Percentiles rank a stretch among this genome's conserved stretches.
phyloP scores from a whole-genome alignment of 2,797 vertebrate genomes.

The Thamnophis elegans region DNA sequence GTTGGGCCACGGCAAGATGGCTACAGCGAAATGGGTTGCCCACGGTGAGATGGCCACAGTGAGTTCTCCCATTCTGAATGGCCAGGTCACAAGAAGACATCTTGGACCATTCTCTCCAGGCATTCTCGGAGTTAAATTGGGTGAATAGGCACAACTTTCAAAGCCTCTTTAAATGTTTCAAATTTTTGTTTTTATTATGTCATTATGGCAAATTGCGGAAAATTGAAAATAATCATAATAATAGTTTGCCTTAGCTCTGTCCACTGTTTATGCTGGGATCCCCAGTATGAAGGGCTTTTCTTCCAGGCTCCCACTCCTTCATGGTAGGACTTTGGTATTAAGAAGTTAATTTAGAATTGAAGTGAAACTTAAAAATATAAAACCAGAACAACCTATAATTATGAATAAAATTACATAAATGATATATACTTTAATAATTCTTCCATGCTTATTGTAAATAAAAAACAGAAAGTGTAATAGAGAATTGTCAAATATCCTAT shows the following conservation, averaged over 20 bases:
- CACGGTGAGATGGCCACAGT: background rate
- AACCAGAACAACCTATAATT: background rate
- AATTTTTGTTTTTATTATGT: background rate
- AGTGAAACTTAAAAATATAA: background rate
- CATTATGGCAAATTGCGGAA: background rate
- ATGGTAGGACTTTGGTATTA: background rate
- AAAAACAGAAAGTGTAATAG: background rate
- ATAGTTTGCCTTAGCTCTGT: background rate
- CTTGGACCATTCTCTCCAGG: background rate
- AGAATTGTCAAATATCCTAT: background rate
- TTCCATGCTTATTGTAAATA: background rate
- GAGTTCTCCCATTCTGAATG: background rate
- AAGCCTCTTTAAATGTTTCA: background rate
- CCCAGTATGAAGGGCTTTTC: background rate
- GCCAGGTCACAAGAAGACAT: background rate
- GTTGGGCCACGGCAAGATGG: background rate
- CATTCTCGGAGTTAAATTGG: background rate
- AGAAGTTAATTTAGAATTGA: background rate
- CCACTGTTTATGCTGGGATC: background rate
- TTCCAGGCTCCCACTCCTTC: background rate
- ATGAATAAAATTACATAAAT: background rate
- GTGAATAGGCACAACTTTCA: background rate
- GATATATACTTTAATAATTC: background rate
- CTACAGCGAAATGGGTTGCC: background rate
- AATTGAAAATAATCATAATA: background rate